Evolutionary conservation across 2,113 vertebrate genomes (phyloP).

Genomic region (Perca flavescens): DNA sequence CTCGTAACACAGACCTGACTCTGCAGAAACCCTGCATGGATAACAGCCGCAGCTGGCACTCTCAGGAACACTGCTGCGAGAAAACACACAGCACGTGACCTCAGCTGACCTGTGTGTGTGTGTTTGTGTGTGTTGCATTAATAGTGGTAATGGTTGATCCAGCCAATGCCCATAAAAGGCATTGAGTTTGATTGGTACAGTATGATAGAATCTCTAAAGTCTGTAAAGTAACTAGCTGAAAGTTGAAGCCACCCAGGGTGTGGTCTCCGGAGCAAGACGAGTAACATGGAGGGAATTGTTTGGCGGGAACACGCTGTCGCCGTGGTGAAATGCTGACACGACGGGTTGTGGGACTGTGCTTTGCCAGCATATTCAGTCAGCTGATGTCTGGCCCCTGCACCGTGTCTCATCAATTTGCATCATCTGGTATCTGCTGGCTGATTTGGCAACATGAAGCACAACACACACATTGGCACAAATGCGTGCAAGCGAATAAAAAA

Average conservation of each 20-base stretch:
- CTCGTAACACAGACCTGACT: conserved; percentile 62
- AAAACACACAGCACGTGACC: conserved; percentile 64
- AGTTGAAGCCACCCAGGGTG: conserved; percentile 5
- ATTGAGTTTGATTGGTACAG: conserved; percentile 8
- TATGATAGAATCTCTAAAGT: conserved; percentile 23
- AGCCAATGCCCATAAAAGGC: conserved; percentile 64
- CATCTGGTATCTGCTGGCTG: conserved; percentile 16
- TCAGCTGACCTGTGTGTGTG: conserved; percentile 52
- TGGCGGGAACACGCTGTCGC: conserved; percentile 23
- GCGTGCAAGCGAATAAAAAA: neutral
- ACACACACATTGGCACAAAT: neutral
- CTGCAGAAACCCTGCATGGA: conserved; percentile 54
- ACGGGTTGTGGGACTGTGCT: conserved; percentile 44
- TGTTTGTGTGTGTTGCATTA: conserved; percentile 34
- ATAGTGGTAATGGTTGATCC: conserved; percentile 25
- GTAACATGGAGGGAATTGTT: conserved; percentile 24
- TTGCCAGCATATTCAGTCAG: conserved; percentile 64
- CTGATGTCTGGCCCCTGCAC: conserved; percentile 43
- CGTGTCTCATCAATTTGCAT: conserved; percentile 15
- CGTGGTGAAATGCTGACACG: conserved; percentile 53
- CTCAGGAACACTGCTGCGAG: conserved; percentile 45
- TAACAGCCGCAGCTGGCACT: conserved; percentile 65
- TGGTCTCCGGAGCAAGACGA: neutral
- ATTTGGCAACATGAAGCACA: neutral
- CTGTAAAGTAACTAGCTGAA: neutral